Base-by-base conservation (phyloP, 1,140 invertebrate species). In the Muscidifurax raptorellus region DNA sequence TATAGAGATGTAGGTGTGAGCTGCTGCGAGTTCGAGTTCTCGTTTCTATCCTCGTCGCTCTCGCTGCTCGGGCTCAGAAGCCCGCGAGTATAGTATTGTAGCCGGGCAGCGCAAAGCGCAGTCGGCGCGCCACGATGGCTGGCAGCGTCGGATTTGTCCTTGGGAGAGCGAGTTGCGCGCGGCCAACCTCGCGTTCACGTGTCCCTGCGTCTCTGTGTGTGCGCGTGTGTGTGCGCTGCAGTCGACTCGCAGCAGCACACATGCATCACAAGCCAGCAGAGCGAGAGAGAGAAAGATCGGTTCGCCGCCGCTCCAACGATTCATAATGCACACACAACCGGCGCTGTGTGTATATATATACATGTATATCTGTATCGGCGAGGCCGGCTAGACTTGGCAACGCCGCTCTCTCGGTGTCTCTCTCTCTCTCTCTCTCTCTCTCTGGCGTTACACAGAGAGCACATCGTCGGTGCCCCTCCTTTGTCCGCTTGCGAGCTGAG, bases 401-500 rank as follows among this genome's bases (percentile, higher is more conserved):
- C 83, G 74, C 81, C 76, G 76, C 82, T 3, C 74, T 13, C 67
- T n/a, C 47, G 32, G n/a, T 59, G 47, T 22, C 9, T 36, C 36
- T 40, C 36, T 40, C 36, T 0, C n/a, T n/a, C 82, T 3, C 74
- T 13, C 67, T n/a, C 47, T n/a, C n/a, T n/a, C n/a, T 47, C 7
- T 47, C 44, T 47, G 44, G 7, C 44, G 44, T 47, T 47, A 59
- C 52, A 59, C 22, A 59, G 6, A 59, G 52, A 22, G 52, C 52
- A 59, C 52, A 59, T 59, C 52, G 44, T 40, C 67, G 86, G 87
- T 88, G 90, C 91, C 92, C 90, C 92, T 93, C 91, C 91, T 92
- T 92, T 92, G 90, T 92, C 90, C 91, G 91, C 83, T 89, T 93
- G 95, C 32, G 95, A 95, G 95, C 95, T 94, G 95, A 95, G 96